phyloP scores from a whole-genome alignment of 2,888 invertebrate species.

The Phasia obesa region DNA sequence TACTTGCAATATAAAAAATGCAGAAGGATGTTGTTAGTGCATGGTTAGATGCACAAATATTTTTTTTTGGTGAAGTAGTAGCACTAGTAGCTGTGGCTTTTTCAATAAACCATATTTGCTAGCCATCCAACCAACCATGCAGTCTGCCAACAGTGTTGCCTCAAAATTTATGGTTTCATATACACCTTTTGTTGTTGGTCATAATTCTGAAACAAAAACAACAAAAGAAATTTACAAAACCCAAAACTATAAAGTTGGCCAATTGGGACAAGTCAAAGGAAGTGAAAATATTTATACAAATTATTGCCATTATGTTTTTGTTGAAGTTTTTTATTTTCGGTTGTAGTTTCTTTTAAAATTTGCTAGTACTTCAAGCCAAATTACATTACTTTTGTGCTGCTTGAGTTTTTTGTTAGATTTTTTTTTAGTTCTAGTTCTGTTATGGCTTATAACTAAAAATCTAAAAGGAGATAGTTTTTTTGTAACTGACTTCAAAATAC shows the following conservation, averaged over 20 bases:
- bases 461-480: too few species aligned
- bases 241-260: conserved; percentile 50
- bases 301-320: conserved; percentile 55
- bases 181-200: conserved; percentile 52
- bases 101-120: background rate
- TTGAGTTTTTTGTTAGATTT: too few species aligned
- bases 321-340: conserved; percentile 17
- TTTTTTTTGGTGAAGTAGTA: too few species aligned
- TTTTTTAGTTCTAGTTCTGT: too few species aligned
- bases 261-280: conserved; percentile 51
- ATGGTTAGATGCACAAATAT: conserved; percentile 2
- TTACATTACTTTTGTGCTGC: too few species aligned
- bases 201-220: conserved; percentile 34
- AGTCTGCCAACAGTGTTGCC: conserved; percentile 17
- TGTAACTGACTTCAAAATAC: too few species aligned
- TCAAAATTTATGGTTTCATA: conserved; percentile 56
- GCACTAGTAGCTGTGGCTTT: background rate
- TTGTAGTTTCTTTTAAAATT: too few species aligned
- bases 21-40: background rate
- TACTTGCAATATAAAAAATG: conserved; percentile 17
- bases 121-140: background rate
- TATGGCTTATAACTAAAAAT: too few species aligned
- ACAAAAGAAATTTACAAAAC: background rate
- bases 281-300: conserved; percentile 56
- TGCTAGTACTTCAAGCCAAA: too few species aligned